These are phyloP conservation scores for Drosophila neocordata DNA, from an alignment of 1,140 invertebrate species.

Conservation along the genomic window DNA sequence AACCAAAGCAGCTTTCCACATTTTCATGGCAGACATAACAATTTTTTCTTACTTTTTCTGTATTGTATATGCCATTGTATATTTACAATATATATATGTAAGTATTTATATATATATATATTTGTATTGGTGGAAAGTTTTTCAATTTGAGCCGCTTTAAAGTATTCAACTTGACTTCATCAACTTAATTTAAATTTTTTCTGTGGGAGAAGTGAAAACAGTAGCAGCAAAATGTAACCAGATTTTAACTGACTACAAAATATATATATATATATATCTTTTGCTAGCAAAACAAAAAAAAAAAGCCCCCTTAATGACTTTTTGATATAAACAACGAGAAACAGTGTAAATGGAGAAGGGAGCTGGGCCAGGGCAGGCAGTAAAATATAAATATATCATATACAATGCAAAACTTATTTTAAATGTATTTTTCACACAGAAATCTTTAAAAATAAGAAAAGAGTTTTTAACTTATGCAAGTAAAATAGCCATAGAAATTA, in stretches of 20 bases:
- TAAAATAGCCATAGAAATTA: no score
- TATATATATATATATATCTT: slow-evolving; percentile 33
- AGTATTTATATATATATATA: slow-evolving; percentile 36
- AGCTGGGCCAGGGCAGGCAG: slow-evolving; percentile 9
- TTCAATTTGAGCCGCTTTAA: slow-evolving; percentile 79
- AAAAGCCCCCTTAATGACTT: slow-evolving; percentile 54
- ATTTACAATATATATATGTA: slow-evolving; percentile 38
- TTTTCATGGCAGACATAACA: slow-evolving; percentile 67
- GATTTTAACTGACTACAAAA: slow-evolving; percentile 44
- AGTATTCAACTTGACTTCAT: slow-evolving; percentile 63
- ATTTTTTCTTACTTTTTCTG: slow-evolving; percentile 33
- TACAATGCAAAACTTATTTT: neutral
- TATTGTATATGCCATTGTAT: slow-evolving; percentile 48
- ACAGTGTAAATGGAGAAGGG: neutral
- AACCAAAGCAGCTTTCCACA: slow-evolving; percentile 72
- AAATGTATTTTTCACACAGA: neutral
- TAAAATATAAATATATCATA: neutral
- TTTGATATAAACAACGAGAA: slow-evolving; percentile 55
- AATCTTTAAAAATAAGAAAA: neutral
- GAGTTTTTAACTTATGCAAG: neutral
- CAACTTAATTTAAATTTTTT: slow-evolving; percentile 14
- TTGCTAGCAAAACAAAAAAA: slow-evolving; percentile 29
- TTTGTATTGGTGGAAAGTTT: slow-evolving; percentile 67
- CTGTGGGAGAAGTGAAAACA: slow-evolving; percentile 17
- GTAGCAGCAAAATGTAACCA: slow-evolving; percentile 37